Conservation (phyloP, 2,113 vertebrate species). For the Piprites chloris region DNA sequence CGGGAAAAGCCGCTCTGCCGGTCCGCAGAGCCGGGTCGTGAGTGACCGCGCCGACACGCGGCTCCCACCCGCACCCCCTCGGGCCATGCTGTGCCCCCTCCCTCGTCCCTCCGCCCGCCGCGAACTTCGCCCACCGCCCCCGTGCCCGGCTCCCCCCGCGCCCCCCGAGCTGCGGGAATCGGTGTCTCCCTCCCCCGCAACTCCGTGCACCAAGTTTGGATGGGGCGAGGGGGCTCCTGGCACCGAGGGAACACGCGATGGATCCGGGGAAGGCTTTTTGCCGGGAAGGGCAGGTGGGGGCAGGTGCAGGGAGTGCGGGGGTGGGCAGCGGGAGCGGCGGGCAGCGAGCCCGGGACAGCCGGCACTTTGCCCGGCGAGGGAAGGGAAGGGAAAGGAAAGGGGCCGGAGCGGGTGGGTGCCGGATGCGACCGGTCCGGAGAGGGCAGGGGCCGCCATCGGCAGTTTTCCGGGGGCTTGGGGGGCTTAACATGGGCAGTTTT, state of each 20-base stretch:
- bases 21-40: background rate
- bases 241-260: background rate
- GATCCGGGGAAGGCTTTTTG: background rate
- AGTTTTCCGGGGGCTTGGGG: accelerated
- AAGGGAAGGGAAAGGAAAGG: background rate
- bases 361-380: background rate
- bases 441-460: background rate
- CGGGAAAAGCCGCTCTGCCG: background rate
- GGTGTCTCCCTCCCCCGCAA: background rate
- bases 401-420: background rate
- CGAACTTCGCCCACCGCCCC: background rate
- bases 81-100: background rate
- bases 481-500: background rate
- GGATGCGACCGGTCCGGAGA: too few species aligned
- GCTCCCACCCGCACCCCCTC: background rate
- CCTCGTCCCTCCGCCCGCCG: background rate
- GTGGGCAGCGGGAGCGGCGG: background rate
- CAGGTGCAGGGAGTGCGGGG: background rate
- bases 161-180: background rate
- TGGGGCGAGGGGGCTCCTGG: background rate
- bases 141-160: background rate
- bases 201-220: background rate
- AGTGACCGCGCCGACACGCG: background rate
- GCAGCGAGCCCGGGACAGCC: background rate
- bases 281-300: background rate